These are phyloP conservation scores for Nebria salina DNA, from an alignment of 2,888 invertebrate species.

Conservation along the genomic window DNA sequence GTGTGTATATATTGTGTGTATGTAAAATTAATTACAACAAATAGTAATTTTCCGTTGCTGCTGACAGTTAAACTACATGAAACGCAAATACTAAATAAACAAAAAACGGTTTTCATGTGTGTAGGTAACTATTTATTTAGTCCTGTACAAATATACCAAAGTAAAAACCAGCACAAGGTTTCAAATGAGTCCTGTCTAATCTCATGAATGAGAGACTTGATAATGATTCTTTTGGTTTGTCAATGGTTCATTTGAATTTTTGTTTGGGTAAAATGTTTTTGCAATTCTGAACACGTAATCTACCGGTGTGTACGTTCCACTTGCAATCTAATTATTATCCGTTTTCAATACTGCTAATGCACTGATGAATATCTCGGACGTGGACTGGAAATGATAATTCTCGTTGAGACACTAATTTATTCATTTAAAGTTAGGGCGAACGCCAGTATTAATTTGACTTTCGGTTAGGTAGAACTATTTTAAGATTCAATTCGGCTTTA, in stretches of 20 bases:
- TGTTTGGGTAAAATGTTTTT: not conserved
- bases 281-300: not conserved
- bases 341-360: constrained; percentile 1
- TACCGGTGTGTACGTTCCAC: not conserved
- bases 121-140: not conserved
- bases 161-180: not conserved
- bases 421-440: not conserved
- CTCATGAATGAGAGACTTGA: not conserved
- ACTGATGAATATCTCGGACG: not conserved
- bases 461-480: too few relatives aligned
- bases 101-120: not conserved
- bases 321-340: not conserved
- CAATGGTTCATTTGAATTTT: not conserved
- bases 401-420: not conserved
- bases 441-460: too few relatives aligned
- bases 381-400: not conserved
- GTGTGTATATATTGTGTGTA: too few relatives aligned
- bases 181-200: not conserved
- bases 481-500: too few relatives aligned
- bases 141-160: not conserved
- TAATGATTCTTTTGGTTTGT: not conserved
- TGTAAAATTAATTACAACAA: not conserved
- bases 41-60: not conserved
- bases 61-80: not conserved
- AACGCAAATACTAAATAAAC: not conserved